These are phyloP conservation scores for Thalassophryne amazonica DNA, from an alignment of 2,797 vertebrate genomes.

Conservation along the genomic window DNA sequence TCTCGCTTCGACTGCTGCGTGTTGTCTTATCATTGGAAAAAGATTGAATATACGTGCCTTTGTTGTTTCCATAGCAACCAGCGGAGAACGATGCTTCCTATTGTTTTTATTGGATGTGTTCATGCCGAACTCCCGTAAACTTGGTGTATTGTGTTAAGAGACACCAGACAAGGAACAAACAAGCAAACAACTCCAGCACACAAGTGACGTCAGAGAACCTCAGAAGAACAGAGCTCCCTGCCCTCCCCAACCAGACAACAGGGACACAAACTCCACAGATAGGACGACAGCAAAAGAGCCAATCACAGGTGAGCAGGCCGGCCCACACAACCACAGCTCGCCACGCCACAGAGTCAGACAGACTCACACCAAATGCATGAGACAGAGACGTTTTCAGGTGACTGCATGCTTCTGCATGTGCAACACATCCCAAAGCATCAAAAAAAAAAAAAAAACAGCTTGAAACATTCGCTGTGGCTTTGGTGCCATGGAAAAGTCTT, in stretches of 20 bases:
- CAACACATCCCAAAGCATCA: no score
- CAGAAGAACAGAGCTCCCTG: neutral
- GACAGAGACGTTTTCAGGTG: no score
- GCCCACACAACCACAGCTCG: constrained; percentile 21
- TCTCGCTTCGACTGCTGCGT: neutral
- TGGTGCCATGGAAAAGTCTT: no score
- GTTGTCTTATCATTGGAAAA: constrained; percentile 4
- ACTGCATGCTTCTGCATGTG: no score
- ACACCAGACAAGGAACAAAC: constrained; percentile 43
- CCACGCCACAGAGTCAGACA: neutral
- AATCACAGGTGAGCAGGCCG: constrained; percentile 12
- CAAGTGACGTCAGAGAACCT: constrained; percentile 14
- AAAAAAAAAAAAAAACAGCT: no score
- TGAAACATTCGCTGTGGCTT: no score
- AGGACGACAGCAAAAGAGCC: constrained; percentile 15
- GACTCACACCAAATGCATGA: constrained; percentile 25
- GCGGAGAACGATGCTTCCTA: constrained; percentile 13
- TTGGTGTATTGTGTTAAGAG: constrained; percentile 42
- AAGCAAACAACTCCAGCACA: constrained; percentile 25
- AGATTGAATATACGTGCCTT: constrained; percentile 2
- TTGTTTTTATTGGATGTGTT: neutral
- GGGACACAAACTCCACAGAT: constrained; percentile 35
- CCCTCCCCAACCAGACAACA: constrained; percentile 24
- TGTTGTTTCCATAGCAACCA: constrained; percentile 56
- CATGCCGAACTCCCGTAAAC: constrained; percentile 23